Base-by-base conservation (phyloP, 1,140 invertebrate genomes). In the Augochlora pura region DNA sequence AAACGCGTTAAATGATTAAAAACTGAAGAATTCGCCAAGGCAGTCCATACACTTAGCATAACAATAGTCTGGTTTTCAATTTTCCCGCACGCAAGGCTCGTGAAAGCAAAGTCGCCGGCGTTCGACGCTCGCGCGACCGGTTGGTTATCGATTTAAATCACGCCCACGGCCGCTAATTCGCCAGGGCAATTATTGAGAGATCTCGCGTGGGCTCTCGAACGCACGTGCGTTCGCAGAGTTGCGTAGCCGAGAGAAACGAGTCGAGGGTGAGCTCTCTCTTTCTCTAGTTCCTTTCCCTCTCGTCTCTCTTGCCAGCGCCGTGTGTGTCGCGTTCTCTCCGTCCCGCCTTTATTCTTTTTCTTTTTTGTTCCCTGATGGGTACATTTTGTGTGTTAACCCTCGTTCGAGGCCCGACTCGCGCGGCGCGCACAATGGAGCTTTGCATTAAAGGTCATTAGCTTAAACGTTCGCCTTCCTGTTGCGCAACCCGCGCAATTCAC, bases 391-490 rank as follows among this genome's bases (percentile, higher is more conserved):
- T 59, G 78, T 84, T 82, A 82, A 82, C 83, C 67, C 74, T 85
- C 74, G 81, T 85, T 77, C 67, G 76, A 76, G 52, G 57, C 77
- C 25, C 68, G 79, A 64, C 82, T 66, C 72, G 85, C 72, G 85
- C 78, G 82, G 49, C 66, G 76, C 39, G 32, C 49, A 86, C 77
- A 87, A 88, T 89, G 77, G 85, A 88, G 79, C 79, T 84, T 82
- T 84, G 77, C 84, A 86, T 89, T 88, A 89, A 88, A 87, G 78
- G 83, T 87, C 84, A 89, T 90, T 88, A 90, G 83, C 88, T 89
- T 87, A 85, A 89, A 87, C 83, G 84, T 89, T 86, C 78, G 83
- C 66, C 87, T 87, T 88, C 87, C 86, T 87, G 86, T 89, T 89
- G 84, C 87, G 82, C 84, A 87, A 89, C 82, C 67, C 70, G 75